A percentile compares a stretch with the other conserved stretches of the same genome.
Conservation (phyloP, 2,888 invertebrate species). For the Yponomeuta plumbellus region DNA sequence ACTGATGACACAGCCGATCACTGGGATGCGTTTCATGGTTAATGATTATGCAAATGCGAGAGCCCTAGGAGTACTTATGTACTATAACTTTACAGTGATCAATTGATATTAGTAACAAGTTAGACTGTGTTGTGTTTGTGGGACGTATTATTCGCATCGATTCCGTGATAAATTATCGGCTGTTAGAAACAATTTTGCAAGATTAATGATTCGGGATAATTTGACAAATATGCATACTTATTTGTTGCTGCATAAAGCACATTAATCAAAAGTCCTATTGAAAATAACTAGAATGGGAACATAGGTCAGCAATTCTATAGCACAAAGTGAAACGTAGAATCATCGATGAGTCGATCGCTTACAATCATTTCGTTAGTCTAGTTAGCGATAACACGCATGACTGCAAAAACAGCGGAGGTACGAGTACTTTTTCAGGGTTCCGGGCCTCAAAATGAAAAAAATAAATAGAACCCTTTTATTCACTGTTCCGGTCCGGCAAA, state of each 20-base stretch:
- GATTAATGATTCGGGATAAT: conserved; percentile 20
- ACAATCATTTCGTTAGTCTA: too few relatives aligned
- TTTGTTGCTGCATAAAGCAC: background rate
- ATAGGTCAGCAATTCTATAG: background rate
- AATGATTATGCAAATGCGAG: conserved; percentile 54
- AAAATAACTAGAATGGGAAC: background rate
- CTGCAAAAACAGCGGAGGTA: too few relatives aligned
- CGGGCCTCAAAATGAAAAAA: too few relatives aligned
- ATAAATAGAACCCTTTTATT: too few relatives aligned
- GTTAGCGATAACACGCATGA: too few relatives aligned
- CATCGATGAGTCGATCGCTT: too few relatives aligned
- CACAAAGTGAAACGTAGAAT: background rate
- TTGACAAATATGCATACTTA: conserved; percentile 9
- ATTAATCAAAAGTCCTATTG: background rate
- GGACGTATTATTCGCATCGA: conserved; percentile 26
- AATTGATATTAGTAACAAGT: conserved; percentile 36
- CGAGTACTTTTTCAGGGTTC: too few relatives aligned
- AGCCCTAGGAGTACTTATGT: conserved; percentile 45
- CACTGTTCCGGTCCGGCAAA: too few relatives aligned
- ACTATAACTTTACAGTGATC: conserved; percentile 40
- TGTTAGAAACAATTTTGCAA: conserved; percentile 18
- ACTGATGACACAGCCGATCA: background rate
- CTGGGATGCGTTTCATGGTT: conserved; percentile 39
- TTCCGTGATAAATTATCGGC: conserved; percentile 22
- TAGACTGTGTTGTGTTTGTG: conserved; percentile 26